Percentiles rank a stretch among this genome's conserved stretches.
phyloP scores from a whole-genome alignment of 1,140 invertebrate species.

The Drosophila neocordata region DNA sequence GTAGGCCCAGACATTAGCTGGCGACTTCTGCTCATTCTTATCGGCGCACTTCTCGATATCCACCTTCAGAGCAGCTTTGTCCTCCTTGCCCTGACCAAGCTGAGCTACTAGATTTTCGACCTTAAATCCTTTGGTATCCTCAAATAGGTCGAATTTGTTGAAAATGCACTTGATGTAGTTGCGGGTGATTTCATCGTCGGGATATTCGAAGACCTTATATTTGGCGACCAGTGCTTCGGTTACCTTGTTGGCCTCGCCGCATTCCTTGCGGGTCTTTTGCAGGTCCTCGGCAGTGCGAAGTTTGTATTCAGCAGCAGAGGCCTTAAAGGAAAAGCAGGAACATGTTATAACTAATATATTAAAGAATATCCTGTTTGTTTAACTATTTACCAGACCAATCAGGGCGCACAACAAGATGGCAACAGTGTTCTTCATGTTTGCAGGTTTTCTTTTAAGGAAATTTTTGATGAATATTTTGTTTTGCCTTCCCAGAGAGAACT shows the following conservation, averaged over 20 bases:
- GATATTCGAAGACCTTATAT: constrained; percentile 81
- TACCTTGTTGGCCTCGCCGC: constrained; percentile 68
- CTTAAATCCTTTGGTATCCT: constrained; percentile 76
- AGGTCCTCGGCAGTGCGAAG: constrained; percentile 77
- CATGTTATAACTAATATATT: neutral
- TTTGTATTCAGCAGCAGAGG: constrained; percentile 74
- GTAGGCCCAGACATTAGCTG: constrained; percentile 72
- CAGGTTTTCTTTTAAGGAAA: constrained; percentile 19
- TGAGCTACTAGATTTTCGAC: constrained; percentile 75
- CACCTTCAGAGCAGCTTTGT: constrained; percentile 61
- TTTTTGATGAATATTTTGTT: constrained; percentile 3
- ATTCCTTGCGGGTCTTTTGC: constrained; percentile 71
- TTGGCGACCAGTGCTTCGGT: constrained; percentile 71
- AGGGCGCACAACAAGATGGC: constrained; percentile 69
- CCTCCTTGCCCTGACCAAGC: constrained; percentile 71
- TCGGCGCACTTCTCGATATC: constrained; percentile 80
- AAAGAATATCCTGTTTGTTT: neutral
- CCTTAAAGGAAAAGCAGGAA: constrained; percentile 29
- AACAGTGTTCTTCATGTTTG: constrained; percentile 71
- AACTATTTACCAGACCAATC: constrained; percentile 65
- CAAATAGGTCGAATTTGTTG: constrained; percentile 78
- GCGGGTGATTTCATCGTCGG: constrained; percentile 80
- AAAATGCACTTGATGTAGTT: constrained; percentile 82
- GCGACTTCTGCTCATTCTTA: constrained; percentile 77
- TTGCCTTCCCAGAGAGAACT: constrained; percentile 57